Conservation (phyloP, 2,888 invertebrate species). For the Hirtodrosophila alboralis region DNA sequence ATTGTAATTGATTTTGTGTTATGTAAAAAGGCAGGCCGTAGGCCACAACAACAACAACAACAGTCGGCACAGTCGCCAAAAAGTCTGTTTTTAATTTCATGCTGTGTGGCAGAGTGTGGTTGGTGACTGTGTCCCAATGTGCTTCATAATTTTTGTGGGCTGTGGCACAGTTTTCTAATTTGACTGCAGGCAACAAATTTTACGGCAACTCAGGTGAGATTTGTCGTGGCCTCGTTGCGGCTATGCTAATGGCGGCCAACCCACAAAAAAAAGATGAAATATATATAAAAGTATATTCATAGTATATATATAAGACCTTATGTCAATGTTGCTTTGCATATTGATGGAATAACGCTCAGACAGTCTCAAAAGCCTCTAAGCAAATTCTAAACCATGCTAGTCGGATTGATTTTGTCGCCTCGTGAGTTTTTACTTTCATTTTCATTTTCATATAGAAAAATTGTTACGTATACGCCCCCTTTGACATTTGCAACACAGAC, state of each 20-base stretch:
- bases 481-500: constrained; percentile 36
- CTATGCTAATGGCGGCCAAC: constrained; percentile 37
- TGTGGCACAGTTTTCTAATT: constrained; percentile 75
- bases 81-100: constrained; percentile 77
- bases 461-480: constrained; percentile 47
- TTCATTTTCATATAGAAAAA: constrained; percentile 33
- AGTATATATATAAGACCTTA: constrained; percentile 39
- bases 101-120: constrained; percentile 52
- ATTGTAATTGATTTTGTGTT: constrained; percentile 81
- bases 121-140: constrained; percentile 59
- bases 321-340: constrained; percentile 65
- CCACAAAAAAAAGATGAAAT: constrained; percentile 11
- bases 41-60: constrained; percentile 21
- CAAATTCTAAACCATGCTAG: constrained; percentile 34
- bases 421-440: constrained; percentile 27
- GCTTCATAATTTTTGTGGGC: constrained; percentile 70
- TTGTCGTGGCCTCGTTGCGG: constrained; percentile 58
- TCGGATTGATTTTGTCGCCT: constrained; percentile 43
- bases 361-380: constrained; percentile 17
- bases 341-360: constrained; percentile 52
- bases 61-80: constrained; percentile 53
- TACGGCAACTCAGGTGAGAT: constrained; percentile 77
- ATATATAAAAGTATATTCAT: constrained; percentile 5
- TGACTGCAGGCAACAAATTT: constrained; percentile 63
- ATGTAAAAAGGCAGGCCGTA: constrained; percentile 73